Conservation (phyloP, 2,113 vertebrate genomes). For the Rutilus rutilus region DNA sequence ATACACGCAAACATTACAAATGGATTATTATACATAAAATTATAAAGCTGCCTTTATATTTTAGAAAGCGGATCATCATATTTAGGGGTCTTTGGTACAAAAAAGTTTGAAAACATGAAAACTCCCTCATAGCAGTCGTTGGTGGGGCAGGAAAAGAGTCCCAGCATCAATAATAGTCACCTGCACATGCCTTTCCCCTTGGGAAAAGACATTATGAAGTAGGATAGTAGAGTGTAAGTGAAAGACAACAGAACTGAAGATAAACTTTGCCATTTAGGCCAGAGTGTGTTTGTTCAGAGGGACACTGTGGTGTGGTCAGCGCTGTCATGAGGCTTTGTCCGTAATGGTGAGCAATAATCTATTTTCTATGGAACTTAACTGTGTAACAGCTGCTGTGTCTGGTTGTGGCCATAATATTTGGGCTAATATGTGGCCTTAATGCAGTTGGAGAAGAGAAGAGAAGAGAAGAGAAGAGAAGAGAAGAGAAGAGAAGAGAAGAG, state of each 20-base stretch:
- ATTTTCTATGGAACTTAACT: slow-evolving; percentile 20
- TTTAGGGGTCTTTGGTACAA: neutral
- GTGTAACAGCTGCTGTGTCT: slow-evolving; percentile 8
- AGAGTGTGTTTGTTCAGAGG: slow-evolving; percentile 35
- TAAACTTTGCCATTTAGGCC: slow-evolving; percentile 46
- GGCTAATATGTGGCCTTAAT: slow-evolving; percentile 53
- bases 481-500: slow-evolving; percentile 46
- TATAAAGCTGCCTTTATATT: neutral
- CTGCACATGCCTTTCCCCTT: slow-evolving; percentile 27
- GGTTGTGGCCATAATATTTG: neutral
- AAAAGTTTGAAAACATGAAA: slow-evolving; percentile 55
- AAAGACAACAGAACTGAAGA: slow-evolving; percentile 39
- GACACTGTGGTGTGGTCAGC: slow-evolving; percentile 4
- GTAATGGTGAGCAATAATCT: slow-evolving; percentile 10
- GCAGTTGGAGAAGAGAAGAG: slow-evolving; percentile 31
- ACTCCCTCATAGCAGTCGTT: slow-evolving; percentile 52
- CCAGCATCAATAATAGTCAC: slow-evolving; percentile 69
- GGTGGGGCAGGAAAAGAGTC: slow-evolving; percentile 64
- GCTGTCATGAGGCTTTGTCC: slow-evolving; percentile 1
- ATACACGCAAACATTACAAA: neutral
- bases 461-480: slow-evolving; percentile 42
- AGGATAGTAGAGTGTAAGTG: slow-evolving; percentile 33
- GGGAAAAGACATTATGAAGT: slow-evolving; percentile 30
- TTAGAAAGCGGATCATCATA: neutral
- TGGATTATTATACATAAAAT: neutral